Base-by-base conservation (phyloP, 2,113 vertebrate species). In the Scomber scombrus region DNA sequence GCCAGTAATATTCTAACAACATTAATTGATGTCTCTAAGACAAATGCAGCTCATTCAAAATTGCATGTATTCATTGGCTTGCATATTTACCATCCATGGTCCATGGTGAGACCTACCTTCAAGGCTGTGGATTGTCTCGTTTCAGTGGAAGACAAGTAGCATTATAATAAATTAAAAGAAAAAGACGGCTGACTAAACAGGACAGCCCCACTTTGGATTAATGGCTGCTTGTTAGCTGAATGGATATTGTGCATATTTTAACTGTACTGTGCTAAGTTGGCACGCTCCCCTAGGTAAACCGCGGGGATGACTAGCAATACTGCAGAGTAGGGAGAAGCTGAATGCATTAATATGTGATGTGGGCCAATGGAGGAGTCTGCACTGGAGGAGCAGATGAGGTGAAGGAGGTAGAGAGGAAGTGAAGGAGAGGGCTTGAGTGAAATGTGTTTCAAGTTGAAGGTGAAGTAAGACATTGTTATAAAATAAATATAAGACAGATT, bases 291-390 rank as follows among this genome's bases (percentile, higher is more conserved):
- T 1, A 34, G 66, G 78, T 75, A 51, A 82, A 58, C 66, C 1
- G 4, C 3, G 23, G 21, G 65, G 56, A 61, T 77, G 47, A 74
- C 61, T 55, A 19, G 69, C 70, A 80, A 67, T 67, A 50, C 62
- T 68, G 80, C 81, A 82, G 69, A 78, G 61, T 45, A 71, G 55
- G 63, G 31, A 66, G 50, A 85, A 66, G 60, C 45, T 65, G 73
- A 79, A 70, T 66, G 51, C 57, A 85, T 85, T 63, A 84, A 81
- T 83, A 84, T 79, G 46, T 62, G 71, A 81, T 77, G 68, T 54
- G 43, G 74, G 57, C 58, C 21, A 31, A 40, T 51, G 47, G 43
- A 67, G n/a, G 46, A 75, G 40, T 29, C 45, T 47, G 66, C 3
- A 2, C 31, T 58, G 23, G 5, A 57, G 21, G 26, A 71, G 21